phyloP scores from a whole-genome alignment of 2,888 invertebrate species.

The Andrena dorsata region DNA sequence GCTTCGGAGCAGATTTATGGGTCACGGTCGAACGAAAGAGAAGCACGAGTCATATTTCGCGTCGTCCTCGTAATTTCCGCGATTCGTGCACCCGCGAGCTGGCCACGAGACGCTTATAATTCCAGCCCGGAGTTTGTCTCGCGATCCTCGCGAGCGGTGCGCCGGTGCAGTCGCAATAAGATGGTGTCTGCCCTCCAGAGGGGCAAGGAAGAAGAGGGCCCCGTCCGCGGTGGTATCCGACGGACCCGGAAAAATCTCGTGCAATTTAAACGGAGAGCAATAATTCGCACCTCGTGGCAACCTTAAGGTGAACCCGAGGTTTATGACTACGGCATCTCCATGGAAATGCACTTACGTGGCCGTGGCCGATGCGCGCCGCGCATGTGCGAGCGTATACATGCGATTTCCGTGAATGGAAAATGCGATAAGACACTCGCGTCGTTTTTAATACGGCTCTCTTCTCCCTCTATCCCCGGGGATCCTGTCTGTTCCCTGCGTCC shows the following conservation, averaged over 20 bases:
- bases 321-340: slow-evolving; percentile 46
- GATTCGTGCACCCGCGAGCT: slow-evolving; percentile 46
- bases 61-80: slow-evolving; percentile 54
- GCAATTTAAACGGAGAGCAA: slow-evolving; percentile 63
- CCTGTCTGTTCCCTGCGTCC: slow-evolving; percentile 1
- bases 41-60: slow-evolving; percentile 49
- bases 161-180: slow-evolving; percentile 54
- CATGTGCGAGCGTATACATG: slow-evolving; percentile 1
- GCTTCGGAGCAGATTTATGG: slow-evolving; percentile 42
- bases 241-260: slow-evolving; percentile 55
- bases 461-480: neutral
- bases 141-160: slow-evolving; percentile 43
- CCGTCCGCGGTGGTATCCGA: neutral
- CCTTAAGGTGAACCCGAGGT: slow-evolving; percentile 57
- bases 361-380: slow-evolving; percentile 19
- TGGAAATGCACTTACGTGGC: slow-evolving; percentile 58
- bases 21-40: slow-evolving; percentile 56
- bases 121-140: slow-evolving; percentile 29
- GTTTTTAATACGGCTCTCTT: slow-evolving; percentile 26
- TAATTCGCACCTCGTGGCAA: slow-evolving; percentile 66
- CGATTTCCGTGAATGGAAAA: slow-evolving; percentile 65
- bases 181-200: slow-evolving; percentile 35
- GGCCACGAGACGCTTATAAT: slow-evolving; percentile 33
- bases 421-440: slow-evolving; percentile 45
- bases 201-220: too few relatives aligned